Evolutionary conservation across 2,797 vertebrate species (phyloP).

Genomic region (Mormyrops boulengeri): DNA sequence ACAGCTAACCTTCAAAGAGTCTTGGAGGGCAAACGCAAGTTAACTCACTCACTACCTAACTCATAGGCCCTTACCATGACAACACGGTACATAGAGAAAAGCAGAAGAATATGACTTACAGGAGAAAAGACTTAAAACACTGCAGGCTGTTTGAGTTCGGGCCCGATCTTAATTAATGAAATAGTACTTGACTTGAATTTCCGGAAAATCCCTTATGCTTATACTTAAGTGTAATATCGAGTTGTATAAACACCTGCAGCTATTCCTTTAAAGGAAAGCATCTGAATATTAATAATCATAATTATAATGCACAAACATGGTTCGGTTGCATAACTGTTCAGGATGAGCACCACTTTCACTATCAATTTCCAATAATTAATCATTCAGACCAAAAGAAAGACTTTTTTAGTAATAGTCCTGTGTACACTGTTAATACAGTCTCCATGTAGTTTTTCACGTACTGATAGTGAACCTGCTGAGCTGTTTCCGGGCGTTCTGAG

Average conservation of each 20-base stretch:
- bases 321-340: neutral
- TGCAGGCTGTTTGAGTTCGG: neutral
- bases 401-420: neutral
- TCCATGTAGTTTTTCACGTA: neutral
- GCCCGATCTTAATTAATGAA: neutral
- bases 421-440: neutral
- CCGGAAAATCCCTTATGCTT: neutral
- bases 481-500: neutral
- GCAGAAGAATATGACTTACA: neutral
- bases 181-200: neutral
- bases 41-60: neutral
- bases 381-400: neutral
- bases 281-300: neutral
- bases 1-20: neutral
- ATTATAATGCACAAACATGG: neutral
- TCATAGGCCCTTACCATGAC: neutral
- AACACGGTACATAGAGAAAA: neutral
- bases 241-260: neutral
- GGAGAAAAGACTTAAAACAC: neutral
- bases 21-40: conserved; percentile 15
- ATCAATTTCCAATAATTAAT: neutral
- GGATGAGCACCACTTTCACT: neutral
- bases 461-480: neutral
- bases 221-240: neutral
- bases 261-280: neutral